Conservation (phyloP, 2,797 vertebrate genomes). For the Craterocephalus amniculus region DNA sequence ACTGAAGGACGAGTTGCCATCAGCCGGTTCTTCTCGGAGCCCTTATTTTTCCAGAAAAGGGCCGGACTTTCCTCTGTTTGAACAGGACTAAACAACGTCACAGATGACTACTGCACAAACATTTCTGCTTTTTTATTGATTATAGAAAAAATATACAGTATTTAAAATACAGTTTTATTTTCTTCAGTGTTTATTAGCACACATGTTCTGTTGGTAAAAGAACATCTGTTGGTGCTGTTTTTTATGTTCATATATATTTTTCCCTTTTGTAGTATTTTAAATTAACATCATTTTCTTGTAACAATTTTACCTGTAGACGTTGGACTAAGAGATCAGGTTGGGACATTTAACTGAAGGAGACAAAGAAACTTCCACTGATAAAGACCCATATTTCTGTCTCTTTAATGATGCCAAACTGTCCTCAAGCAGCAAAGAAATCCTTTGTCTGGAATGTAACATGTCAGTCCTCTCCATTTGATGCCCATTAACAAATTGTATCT, state of each 20-base stretch:
- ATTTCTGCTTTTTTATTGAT: slow-evolving; percentile 28
- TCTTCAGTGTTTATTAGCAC: slow-evolving; percentile 26
- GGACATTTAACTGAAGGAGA: slow-evolving; percentile 2
- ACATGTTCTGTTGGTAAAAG: not conserved
- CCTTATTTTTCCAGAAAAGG: slow-evolving; percentile 3
- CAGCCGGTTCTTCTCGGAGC: slow-evolving; percentile 11
- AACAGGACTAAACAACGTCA: slow-evolving; percentile 15
- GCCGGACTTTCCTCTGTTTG: slow-evolving; percentile 8
- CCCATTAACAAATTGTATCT: slow-evolving; percentile 28
- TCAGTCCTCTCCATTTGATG: slow-evolving; percentile 8
- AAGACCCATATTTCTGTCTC: slow-evolving; percentile 5
- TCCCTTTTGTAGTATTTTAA: slow-evolving; percentile 48
- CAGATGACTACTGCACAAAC: slow-evolving; percentile 18
- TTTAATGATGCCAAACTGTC: slow-evolving; percentile 37
- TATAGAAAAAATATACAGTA: slow-evolving; percentile 21
- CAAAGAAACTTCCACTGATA: not conserved
- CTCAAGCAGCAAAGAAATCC: slow-evolving; percentile 3
- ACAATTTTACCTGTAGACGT: not conserved
- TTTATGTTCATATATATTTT: slow-evolving; percentile 22
- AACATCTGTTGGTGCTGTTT: slow-evolving; percentile 19
- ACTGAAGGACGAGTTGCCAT: not conserved
- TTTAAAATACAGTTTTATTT: slow-evolving; percentile 36
- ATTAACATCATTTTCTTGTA: not conserved
- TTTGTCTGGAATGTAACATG: slow-evolving; percentile 13
- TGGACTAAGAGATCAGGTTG: not conserved